Evolutionary conservation across 2,888 invertebrate genomes (phyloP), one percentile per base, ranked within the genome.

Genomic region (Creontiades dilutus): DNA sequence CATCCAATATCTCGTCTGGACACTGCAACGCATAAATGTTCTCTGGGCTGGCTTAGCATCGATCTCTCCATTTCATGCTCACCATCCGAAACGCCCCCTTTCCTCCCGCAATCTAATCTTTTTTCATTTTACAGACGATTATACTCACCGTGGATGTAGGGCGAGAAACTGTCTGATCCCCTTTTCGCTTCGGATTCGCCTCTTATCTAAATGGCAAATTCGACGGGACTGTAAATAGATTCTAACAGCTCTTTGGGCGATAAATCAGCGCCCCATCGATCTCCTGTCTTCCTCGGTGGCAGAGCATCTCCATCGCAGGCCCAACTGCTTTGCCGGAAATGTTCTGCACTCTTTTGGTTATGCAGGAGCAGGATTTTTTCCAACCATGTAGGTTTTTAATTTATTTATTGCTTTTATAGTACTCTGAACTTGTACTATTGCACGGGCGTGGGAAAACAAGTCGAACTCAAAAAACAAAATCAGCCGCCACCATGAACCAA

Each of bases 171-270:
- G 84, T 84, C 55, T 84, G 55, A 84, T 37, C 85, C 57, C 57
- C 37, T 82, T 52, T 52, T 48, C 82, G 19, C 23, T 27, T 19
- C 23, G 68, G n/a, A 37, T 61, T 85, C 85, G 85, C 46, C 61
- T 55, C 85, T 85, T 85, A 85, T 85, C 85, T 85, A 61, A 85
- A 85, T 85, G 61, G 85, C 85, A 85, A 85, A 85, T 85, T 85
- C 85, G 85, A 85, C 85, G 61, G 37, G 28, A 61, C 85, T 85
- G 61, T 57, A 85, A 85, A 85, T 85, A 85, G 85, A 85, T 85
- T 85, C 85, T 57, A 61, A 85, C 85, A 85, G 85, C 61, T 85
- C 85, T 85, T 19, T n/a, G 61, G 9, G 37, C 85, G 19, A 85
- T 85, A 85, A 85, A 85, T 85, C 85, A 85, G 61, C 14, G 57